Base-by-base conservation (phyloP, 1,140 invertebrate genomes). In the Drosophila littoralis region DNA sequence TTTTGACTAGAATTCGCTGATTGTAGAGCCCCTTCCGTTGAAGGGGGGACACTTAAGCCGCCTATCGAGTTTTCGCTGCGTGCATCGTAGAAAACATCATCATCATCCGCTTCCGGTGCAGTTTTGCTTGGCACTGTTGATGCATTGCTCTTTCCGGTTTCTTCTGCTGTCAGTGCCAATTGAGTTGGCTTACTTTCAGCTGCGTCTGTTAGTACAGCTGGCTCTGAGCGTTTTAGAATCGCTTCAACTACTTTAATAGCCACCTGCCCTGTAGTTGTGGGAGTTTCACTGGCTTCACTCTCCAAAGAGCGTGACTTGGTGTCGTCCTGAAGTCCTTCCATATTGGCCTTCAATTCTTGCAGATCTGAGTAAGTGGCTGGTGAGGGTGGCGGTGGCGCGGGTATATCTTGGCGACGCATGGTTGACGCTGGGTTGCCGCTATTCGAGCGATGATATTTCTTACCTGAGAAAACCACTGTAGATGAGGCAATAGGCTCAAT, bases 31-130 rank as follows among this genome's bases (percentile, higher is more conserved):
- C 8, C 32, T 33, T 60, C 61, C 10, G 32, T 9, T 15, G 65
- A 50, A 13, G 59, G 12, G 22, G 48, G 8, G 7, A 58, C 73
- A 28, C 13, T 51, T 8, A 46, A 3, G 10, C 65, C 72, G 22
- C 22, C 22, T 28, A 28, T 28, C 0, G 42, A 92, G 17, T 91
- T 85, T 60, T 91, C 91, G 58, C 90, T 91, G 45, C 79, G 81
- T 43, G 90, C 91, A 79, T 92, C 91, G 42, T 92, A 92, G 63
- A 92, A 92, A 6, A 92, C 91, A 63, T 92, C 91, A 50, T 89
- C 85, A 32, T 92, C 90, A 2, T 90, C 85, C 50, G 42, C 60
- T 63, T 83, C 74, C 28, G 54, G 17, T 43, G 57, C 60, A 57
- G 63, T 65, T 32, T 66, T 73, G 17, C 28, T 17, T 17, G 22